Percentiles rank a stretch among this genome's conserved stretches.
phyloP scores from a whole-genome alignment of 2,797 vertebrate species.

The Sebastes alutus region DNA sequence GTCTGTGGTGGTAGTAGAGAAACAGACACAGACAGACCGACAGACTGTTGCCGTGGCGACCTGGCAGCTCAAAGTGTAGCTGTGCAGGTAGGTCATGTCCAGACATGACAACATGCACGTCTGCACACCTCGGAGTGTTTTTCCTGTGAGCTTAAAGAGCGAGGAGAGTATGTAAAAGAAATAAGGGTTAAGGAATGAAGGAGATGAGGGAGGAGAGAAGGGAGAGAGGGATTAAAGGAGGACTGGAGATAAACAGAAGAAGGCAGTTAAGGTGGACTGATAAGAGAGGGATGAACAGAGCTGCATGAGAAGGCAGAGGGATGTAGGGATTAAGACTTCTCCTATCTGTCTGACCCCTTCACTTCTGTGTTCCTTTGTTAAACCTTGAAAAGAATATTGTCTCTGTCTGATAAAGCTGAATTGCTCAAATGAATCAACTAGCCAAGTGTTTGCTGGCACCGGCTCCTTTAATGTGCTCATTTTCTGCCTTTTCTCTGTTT shows the following conservation, averaged over 20 bases:
- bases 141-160: background rate
- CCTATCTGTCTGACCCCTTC: background rate
- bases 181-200: background rate
- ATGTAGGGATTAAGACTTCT: background rate
- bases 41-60: slow-evolving; percentile 17
- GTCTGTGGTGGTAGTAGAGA: background rate
- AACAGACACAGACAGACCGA: background rate
- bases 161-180: background rate
- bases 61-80: slow-evolving; percentile 32
- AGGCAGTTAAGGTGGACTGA: background rate
- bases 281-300: background rate
- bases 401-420: background rate
- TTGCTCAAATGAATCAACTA: background rate
- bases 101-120: slow-evolving; percentile 33
- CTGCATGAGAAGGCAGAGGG: background rate
- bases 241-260: slow-evolving; percentile 7
- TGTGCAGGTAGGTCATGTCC: slow-evolving; percentile 44
- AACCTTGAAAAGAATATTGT: background rate
- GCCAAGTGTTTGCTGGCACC: background rate
- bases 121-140: slow-evolving; percentile 18
- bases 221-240: background rate
- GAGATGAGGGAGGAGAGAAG: background rate
- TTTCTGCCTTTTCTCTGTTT: background rate
- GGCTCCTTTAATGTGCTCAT: background rate
- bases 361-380: background rate